Evolutionary conservation across 2,888 invertebrate genomes (phyloP).

Genomic region (Acanthosepion lycidas): DNA sequence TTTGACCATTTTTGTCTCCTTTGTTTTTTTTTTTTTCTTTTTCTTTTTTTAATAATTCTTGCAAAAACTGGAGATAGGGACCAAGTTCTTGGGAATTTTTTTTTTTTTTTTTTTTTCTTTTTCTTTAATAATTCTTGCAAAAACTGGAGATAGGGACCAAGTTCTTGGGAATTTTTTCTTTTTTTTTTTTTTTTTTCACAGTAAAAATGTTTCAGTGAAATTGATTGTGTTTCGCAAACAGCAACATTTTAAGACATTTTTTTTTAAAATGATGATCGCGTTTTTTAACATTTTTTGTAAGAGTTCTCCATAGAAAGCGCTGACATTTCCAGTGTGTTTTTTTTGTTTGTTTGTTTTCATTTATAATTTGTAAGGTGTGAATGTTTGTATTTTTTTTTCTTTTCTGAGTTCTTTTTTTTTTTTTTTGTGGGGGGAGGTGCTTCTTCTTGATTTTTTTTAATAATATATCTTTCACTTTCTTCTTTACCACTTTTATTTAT

Average conservation of each 20-base stretch:
- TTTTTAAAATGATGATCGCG: too few relatives aligned
- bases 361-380: neutral
- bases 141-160: neutral
- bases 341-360: neutral
- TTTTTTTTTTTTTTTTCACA: neutral
- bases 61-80: neutral
- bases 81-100: neutral
- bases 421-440: neutral
- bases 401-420: neutral
- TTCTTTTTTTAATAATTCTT: constrained; percentile 16
- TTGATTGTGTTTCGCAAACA: neutral
- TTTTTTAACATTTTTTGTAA: neutral
- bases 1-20: too few relatives aligned
- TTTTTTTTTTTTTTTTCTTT: neutral
- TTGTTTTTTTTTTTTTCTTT: neutral
- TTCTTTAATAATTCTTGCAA: neutral
- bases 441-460: too few relatives aligned
- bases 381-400: neutral
- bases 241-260: too few relatives aligned
- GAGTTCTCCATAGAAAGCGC: neutral
- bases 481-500: neutral
- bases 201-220: neutral
- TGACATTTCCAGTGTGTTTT: neutral
- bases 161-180: neutral
- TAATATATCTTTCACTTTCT: too few relatives aligned